A percentile compares a stretch with the other conserved stretches of the same genome.
Evolutionary conservation across 1,140 invertebrate species (phyloP).

Genomic region (Drosophila takahashii): DNA sequence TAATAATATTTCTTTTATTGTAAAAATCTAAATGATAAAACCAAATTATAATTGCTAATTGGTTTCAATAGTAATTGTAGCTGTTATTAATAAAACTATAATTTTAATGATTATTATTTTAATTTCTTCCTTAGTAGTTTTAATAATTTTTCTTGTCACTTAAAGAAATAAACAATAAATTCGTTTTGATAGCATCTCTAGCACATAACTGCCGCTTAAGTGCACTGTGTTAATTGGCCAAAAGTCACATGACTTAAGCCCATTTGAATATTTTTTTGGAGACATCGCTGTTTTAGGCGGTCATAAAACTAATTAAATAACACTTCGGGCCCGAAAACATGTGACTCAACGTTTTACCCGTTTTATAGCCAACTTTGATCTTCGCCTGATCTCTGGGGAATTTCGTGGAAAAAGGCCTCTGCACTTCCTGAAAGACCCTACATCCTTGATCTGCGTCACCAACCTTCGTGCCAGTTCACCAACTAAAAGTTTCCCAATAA

Average conservation of each 20-base stretch:
- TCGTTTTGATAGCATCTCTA: slow-evolving; percentile 4
- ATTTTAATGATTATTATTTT: neutral
- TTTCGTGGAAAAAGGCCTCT: slow-evolving; percentile 6
- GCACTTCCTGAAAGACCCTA: slow-evolving; percentile 25
- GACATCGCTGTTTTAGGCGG: neutral
- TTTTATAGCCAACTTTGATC: slow-evolving; percentile 16
- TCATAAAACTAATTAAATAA: slow-evolving; percentile 38
- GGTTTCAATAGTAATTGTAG: too few relatives aligned
- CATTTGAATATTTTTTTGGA: slow-evolving; percentile 25
- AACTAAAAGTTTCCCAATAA: slow-evolving; percentile 45
- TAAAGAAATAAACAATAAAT: slow-evolving; percentile 19
- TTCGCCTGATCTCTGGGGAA: neutral
- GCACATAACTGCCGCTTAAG: slow-evolving; percentile 20
- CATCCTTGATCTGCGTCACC: slow-evolving; percentile 30
- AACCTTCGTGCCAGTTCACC: slow-evolving; percentile 17
- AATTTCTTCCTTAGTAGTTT: neutral
- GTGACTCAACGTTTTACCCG: slow-evolving; percentile 19
- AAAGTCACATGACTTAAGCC: slow-evolving; percentile 26
- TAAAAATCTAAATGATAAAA: too few relatives aligned
- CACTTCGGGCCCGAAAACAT: neutral
- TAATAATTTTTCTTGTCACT: neutral
- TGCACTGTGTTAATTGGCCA: slow-evolving; percentile 32
- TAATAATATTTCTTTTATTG: too few relatives aligned
- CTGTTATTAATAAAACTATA: too few relatives aligned
- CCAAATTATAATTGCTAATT: too few relatives aligned